Percentiles rank a stretch among this genome's conserved stretches.
Evolutionary conservation across 2,888 invertebrate species (phyloP).

Genomic region (Conops quadrifasciatus): DNA sequence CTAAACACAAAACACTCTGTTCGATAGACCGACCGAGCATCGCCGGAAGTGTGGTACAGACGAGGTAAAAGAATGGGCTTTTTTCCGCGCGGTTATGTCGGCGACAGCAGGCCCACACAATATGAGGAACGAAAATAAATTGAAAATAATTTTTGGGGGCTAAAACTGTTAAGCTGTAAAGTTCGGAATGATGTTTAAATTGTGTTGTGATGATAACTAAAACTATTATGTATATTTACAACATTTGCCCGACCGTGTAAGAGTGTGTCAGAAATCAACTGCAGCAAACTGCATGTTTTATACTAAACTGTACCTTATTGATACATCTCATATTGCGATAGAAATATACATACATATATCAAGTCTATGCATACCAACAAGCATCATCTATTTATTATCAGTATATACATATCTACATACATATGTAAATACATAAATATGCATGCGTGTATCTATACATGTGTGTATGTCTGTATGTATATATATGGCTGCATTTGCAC

Average conservation of each 20-base stretch:
- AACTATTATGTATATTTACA: not conserved
- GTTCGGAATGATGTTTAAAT: not conserved
- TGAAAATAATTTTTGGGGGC: not conserved
- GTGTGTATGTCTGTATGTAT: constrained; percentile 1
- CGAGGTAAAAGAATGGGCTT: not conserved
- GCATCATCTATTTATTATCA: too few species aligned
- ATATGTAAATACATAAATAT: not conserved
- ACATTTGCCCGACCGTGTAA: not conserved
- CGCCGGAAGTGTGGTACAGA: not conserved
- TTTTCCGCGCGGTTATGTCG: not conserved
- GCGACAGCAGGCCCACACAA: not conserved
- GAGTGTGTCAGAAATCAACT: constrained; percentile 4
- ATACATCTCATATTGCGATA: not conserved
- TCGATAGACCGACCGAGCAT: not conserved
- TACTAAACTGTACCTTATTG: constrained; percentile 27
- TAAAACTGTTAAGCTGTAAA: too few species aligned
- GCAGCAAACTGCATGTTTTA: constrained; percentile 14
- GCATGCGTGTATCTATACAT: not conserved
- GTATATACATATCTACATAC: not conserved
- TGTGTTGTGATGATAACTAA: not conserved
- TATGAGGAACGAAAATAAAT: not conserved
- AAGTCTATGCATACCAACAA: too few species aligned
- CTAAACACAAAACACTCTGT: constrained; percentile 53
- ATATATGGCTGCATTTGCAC: too few species aligned
- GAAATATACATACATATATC: not conserved